phyloP scores from a whole-genome alignment of 2,113 vertebrate genomes.

The Scomber japonicus region DNA sequence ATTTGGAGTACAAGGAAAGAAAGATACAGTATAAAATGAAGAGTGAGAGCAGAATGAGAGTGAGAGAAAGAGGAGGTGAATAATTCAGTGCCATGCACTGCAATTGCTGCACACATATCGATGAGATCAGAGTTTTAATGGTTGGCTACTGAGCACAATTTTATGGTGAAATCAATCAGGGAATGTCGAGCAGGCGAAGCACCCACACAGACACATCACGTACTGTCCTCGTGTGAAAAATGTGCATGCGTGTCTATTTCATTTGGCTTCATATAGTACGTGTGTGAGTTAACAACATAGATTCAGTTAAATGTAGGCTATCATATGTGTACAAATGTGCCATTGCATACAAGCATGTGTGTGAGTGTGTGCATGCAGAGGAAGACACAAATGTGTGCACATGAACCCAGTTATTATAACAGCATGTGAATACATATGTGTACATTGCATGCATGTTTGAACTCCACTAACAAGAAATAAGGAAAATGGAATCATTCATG shows the following conservation, averaged over 20 bases:
- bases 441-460: conserved; percentile 7
- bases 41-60: conserved; percentile 51
- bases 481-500: background rate
- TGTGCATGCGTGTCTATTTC: conserved; percentile 8
- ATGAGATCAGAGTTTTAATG: conserved; percentile 91
- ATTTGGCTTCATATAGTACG: background rate
- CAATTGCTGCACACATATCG: conserved; percentile 86
- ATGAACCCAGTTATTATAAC: background rate
- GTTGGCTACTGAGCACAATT: conserved; percentile 87
- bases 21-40: conserved; percentile 51
- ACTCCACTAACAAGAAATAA: background rate
- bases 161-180: conserved; percentile 91
- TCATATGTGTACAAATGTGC: background rate
- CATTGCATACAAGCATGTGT: background rate
- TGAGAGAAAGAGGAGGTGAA: conserved; percentile 81
- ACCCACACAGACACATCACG: conserved; percentile 54
- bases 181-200: conserved; percentile 70
- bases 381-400: background rate
- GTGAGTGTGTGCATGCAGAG: background rate
- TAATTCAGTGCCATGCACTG: conserved; percentile 87
- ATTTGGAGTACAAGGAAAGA: conserved; percentile 54
- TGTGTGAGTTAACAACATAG: background rate
- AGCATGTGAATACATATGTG: background rate
- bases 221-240: background rate
- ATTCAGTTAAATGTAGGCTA: background rate